Evolutionary conservation across 2,113 vertebrate genomes (phyloP), one percentile per base, ranked within the genome.

Genomic region (Lonchura striata): DNA sequence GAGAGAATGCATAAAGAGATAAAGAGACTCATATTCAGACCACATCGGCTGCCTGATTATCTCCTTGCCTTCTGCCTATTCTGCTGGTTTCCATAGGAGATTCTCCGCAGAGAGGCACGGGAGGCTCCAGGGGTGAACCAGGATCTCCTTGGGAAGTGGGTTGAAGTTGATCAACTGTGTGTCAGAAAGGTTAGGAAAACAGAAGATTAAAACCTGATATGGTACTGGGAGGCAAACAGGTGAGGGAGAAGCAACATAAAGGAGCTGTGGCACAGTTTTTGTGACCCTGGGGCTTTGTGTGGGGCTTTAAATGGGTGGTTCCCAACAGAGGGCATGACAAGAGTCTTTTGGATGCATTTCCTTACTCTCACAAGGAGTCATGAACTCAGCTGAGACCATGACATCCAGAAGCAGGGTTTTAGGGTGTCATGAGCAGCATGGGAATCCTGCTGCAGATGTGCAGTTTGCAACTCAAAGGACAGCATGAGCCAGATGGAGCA

Each of bases 1-100:
- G 96, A 97, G 76, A 88, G 96, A 97, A 96, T 96, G 92, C 95
- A 82, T 94, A 91, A 97, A 97, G 96, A 97, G 96, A 97, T 96
- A 97, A 97, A 60, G 90, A 96, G 94, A 75, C 95, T 96, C 66
- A 91, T 81, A 88, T 94, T 96, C 94, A 88, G 90, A 75, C 81
- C 39, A 60, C 90, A 90, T 87, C 46, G 96, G 27, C 95, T 97
- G 96, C 88, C 95, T 97, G 94, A 96, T 97, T 95, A 96, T 97
- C 79, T 95, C 74, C 83, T 91, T 93, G 78, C 83, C 86, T 95
- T 94, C 81, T 94, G 92, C 88, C 89, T 87, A 23, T 89, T 77
- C 86, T 89, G 59, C 92, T 77, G 33, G 53, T 56, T 92, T 71
- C 87, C 88, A 91, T 28, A 75, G 79, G n/a, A 54, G 75, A 60